Conservation (phyloP, 1,140 invertebrate genomes). For the Zaprionus taronus region DNA sequence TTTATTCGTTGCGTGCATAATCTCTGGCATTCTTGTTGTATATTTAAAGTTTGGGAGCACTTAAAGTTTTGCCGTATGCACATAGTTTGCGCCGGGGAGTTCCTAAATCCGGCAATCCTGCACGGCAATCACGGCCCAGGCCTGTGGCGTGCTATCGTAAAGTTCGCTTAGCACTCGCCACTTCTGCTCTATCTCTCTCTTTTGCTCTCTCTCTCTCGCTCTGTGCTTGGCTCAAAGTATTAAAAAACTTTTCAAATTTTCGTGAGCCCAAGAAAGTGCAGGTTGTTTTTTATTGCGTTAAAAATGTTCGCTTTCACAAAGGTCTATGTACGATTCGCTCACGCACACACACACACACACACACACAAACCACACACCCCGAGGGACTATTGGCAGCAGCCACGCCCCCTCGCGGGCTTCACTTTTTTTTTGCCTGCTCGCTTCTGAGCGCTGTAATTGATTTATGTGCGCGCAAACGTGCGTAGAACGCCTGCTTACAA, state of each 20-base stretch:
- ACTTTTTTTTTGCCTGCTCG: background rate
- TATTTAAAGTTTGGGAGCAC: slow-evolving; percentile 13
- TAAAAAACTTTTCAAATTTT: slow-evolving; percentile 81
- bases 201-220: slow-evolving; percentile 17
- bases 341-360: slow-evolving; percentile 16
- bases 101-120: background rate
- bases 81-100: slow-evolving; percentile 31
- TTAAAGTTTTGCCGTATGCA: slow-evolving; percentile 46
- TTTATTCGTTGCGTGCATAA: slow-evolving; percentile 11
- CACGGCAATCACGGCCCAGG: slow-evolving; percentile 24
- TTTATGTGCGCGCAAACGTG: slow-evolving; percentile 76
- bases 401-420: slow-evolving; percentile 53
- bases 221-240: slow-evolving; percentile 48
- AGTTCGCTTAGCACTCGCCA: slow-evolving; percentile 38
- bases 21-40: slow-evolving; percentile 11
- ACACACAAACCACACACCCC: slow-evolving; percentile 19
- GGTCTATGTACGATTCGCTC: slow-evolving; percentile 53
- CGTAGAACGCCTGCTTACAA: slow-evolving; percentile 75
- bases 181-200: slow-evolving; percentile 20
- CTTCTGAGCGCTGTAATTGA: slow-evolving; percentile 72
- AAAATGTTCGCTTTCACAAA: slow-evolving; percentile 73
- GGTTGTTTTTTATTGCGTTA: slow-evolving; percentile 78
- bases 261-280: slow-evolving; percentile 67
- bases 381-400: slow-evolving; percentile 42
- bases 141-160: slow-evolving; percentile 57